phyloP scores from a whole-genome alignment of 2,797 vertebrate species.

The Rhabdomys pumilio region DNA sequence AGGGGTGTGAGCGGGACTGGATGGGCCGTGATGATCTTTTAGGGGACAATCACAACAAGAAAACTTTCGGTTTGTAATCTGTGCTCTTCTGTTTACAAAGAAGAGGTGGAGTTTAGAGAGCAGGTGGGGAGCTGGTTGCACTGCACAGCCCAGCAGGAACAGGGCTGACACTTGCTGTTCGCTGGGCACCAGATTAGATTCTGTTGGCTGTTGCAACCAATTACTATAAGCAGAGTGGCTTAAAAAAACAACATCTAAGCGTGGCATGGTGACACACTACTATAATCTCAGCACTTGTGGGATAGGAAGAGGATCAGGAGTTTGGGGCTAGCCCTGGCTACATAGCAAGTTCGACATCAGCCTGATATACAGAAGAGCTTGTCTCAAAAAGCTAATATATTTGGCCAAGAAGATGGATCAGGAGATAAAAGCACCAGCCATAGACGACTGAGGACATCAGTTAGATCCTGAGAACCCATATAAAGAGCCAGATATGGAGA shows the following conservation, averaged over 20 bases:
- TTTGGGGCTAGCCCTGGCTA: neutral
- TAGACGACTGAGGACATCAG: too few species aligned
- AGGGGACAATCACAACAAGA: conserved; percentile 16
- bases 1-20: neutral
- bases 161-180: neutral
- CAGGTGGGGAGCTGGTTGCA: too few species aligned
- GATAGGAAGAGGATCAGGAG: neutral
- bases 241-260: neutral
- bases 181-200: neutral
- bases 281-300: neutral
- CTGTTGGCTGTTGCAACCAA: neutral
- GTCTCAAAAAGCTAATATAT: neutral
- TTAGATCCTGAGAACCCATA: neutral
- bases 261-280: neutral
- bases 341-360: neutral
- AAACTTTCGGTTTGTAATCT: neutral
- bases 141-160: neutral
- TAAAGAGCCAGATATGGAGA: neutral
- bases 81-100: neutral
- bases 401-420: neutral
- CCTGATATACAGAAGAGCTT: neutral
- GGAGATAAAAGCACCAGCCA: neutral
- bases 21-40: neutral
- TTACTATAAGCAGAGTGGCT: neutral
- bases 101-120: neutral